Percentiles rank a stretch among this genome's conserved stretches.
Evolutionary conservation across 2,113 vertebrate genomes (phyloP).

Genomic region (Myrmecobius fasciatus): DNA sequence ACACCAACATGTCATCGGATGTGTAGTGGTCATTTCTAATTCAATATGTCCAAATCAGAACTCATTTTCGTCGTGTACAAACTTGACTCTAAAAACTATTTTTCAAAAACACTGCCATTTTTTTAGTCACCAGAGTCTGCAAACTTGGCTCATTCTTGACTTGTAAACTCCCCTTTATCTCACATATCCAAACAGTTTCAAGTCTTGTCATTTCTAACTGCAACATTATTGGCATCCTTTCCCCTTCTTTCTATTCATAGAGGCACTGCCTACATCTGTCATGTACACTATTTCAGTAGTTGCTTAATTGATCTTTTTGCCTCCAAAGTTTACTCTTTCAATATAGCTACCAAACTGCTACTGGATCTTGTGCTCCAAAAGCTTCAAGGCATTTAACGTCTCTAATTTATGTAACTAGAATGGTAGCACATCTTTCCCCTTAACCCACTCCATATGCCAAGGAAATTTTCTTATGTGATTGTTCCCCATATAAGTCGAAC

Average conservation of each 20-base stretch:
- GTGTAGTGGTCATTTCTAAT: too few species aligned
- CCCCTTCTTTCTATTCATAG: background rate
- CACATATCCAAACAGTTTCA: too few species aligned
- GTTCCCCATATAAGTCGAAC: background rate
- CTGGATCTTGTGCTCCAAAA: background rate
- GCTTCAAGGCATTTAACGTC: background rate
- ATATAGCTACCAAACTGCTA: background rate
- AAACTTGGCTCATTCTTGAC: too few species aligned
- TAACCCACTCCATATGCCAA: background rate
- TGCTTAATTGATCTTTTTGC: background rate
- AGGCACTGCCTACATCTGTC: background rate
- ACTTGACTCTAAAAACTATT: too few species aligned
- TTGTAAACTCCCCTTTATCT: too few species aligned
- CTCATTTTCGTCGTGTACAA: too few species aligned
- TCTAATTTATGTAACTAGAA: background rate
- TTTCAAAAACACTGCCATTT: too few species aligned
- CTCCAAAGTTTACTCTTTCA: background rate
- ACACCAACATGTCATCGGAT: too few species aligned
- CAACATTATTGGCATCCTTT: background rate
- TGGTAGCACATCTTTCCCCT: background rate
- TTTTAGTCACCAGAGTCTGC: too few species aligned
- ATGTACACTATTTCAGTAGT: background rate
- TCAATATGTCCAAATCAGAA: too few species aligned
- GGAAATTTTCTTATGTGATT: background rate
- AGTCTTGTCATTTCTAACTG: background rate